These are phyloP conservation scores for Dicentrarchus labrax DNA, from an alignment of 2,113 vertebrate genomes.

Conservation along the genomic window DNA sequence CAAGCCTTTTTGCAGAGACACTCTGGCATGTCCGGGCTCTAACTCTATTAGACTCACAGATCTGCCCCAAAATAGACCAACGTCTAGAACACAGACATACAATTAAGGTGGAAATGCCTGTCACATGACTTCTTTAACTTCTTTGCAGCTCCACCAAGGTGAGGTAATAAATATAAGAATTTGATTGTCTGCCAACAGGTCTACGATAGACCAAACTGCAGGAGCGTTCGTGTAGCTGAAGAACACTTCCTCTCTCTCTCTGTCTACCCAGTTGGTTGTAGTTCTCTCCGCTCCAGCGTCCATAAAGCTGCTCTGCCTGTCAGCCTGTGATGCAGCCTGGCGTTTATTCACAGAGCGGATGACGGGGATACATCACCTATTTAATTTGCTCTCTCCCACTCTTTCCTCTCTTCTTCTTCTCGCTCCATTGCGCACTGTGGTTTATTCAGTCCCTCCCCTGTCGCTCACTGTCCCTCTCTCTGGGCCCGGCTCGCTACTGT, in stretches of 20 bases:
- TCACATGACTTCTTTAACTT: background rate
- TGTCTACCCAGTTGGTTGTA: background rate
- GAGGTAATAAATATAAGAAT: background rate
- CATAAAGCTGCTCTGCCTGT: constrained; percentile 33
- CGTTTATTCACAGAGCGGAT: constrained; percentile 24
- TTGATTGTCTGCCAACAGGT: background rate
- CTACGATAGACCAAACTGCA: background rate
- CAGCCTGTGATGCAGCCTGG: constrained; percentile 8
- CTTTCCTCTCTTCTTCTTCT: constrained; percentile 18
- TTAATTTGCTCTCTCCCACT: constrained; percentile 30
- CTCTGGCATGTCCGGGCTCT: no score
- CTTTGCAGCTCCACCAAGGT: background rate
- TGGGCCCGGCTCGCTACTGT: constrained; percentile 28
- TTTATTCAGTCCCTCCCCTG: constrained; percentile 26
- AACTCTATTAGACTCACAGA: background rate
- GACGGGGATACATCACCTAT: constrained; percentile 56
- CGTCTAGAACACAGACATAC: no score
- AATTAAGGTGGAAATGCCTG: background rate
- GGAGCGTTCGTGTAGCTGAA: background rate
- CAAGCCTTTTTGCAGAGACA: no score
- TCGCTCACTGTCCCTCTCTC: constrained; percentile 13
- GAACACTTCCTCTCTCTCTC: background rate
- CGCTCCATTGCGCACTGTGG: constrained; percentile 12
- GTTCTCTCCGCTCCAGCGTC: constrained; percentile 11
- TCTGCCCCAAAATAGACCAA: background rate